These are phyloP conservation scores for Apostichopus japonicus DNA, from an alignment of 35 echinoderm and acorn worm genomes.

Conservation along the genomic window DNA sequence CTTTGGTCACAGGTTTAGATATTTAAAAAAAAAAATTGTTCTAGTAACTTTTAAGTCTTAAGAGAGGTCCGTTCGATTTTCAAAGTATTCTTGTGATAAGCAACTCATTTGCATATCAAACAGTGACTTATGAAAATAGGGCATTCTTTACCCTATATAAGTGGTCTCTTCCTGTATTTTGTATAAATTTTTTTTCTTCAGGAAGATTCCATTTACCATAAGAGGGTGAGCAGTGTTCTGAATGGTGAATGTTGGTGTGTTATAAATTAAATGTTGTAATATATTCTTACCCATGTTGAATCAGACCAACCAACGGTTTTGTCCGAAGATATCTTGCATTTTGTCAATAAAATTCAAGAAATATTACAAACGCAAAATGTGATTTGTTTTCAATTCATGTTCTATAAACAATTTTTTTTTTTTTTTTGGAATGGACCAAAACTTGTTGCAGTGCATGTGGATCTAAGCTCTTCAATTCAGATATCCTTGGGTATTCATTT, in stretches of 20 bases:
- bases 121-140: constrained; percentile 5
- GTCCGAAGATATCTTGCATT: constrained; percentile 51
- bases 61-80: neutral
- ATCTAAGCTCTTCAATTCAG: too few species aligned
- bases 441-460: too few species aligned
- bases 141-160: neutral
- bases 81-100: constrained; percentile 10
- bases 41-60: too few species aligned
- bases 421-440: too few species aligned
- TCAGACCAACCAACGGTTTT: constrained; percentile 41
- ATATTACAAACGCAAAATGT: constrained; percentile 16
- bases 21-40: neutral
- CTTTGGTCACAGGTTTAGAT: neutral
- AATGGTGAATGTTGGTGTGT: constrained; percentile 53
- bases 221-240: constrained; percentile 14
- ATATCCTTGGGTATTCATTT: too few species aligned
- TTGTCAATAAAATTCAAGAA: constrained; percentile 56
- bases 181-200: constrained; percentile 23
- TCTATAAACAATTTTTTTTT: neutral
- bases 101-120: constrained; percentile 11
- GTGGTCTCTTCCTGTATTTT: constrained; percentile 27
- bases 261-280: constrained; percentile 50
- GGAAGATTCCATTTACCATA: constrained; percentile 37
- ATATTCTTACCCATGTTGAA: constrained; percentile 51
- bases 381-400: neutral